Percentiles rank a stretch among this genome's conserved stretches.
Evolutionary conservation across 1,140 invertebrate species (phyloP).

Genomic region (Zaprionus ghesquierei): DNA sequence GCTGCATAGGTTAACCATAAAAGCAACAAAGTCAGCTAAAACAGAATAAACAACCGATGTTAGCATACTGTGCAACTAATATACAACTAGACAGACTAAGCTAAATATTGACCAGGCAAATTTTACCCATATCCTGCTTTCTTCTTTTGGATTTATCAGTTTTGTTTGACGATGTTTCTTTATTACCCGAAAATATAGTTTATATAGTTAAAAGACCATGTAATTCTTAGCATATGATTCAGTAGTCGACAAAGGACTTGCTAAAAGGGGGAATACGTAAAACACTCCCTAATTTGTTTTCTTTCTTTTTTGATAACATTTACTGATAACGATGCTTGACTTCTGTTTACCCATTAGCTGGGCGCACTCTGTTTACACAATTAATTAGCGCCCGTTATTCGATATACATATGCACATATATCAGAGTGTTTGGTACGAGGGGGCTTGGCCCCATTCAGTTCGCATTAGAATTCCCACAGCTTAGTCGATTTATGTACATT

Average conservation of each 20-base stretch:
- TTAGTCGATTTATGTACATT: background rate
- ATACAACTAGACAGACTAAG: background rate
- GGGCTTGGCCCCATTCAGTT: slow-evolving; percentile 24
- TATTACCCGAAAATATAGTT: too few species aligned
- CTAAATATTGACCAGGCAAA: background rate
- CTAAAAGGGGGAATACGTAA: background rate
- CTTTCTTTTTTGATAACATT: background rate
- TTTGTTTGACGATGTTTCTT: background rate
- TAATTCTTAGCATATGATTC: background rate
- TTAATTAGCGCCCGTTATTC: slow-evolving; percentile 33
- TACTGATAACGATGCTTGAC: background rate
- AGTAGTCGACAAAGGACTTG: background rate
- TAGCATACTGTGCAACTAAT: background rate
- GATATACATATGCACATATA: slow-evolving; percentile 23
- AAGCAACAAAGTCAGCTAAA: slow-evolving; percentile 34
- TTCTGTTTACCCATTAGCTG: background rate
- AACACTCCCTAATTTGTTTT: background rate
- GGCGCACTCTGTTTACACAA: slow-evolving; percentile 20
- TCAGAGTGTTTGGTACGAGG: background rate
- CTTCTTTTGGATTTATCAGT: background rate
- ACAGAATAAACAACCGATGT: background rate
- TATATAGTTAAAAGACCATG: background rate
- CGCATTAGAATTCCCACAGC: background rate
- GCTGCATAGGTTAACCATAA: slow-evolving; percentile 35
- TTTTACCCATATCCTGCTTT: background rate